A percentile compares a stretch with the other conserved stretches of the same genome.
Conservation (phyloP, 2,888 invertebrate genomes). For the Rhagonycha lutea region DNA sequence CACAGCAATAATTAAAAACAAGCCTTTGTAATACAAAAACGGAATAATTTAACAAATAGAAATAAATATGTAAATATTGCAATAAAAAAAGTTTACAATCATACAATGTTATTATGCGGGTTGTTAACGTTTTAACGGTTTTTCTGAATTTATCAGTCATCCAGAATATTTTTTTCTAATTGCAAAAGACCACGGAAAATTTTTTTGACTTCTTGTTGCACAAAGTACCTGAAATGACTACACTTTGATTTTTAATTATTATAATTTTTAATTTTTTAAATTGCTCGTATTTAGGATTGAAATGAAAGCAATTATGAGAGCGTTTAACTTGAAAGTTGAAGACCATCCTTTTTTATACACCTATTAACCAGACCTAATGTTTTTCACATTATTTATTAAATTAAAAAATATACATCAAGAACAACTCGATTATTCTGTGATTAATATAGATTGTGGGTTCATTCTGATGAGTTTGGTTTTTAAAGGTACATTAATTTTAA, state of each 20-base stretch:
- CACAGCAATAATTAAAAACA: too few species aligned
- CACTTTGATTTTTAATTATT: not conserved
- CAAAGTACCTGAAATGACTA: not conserved
- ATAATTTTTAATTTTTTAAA: not conserved
- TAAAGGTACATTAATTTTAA: constrained; percentile 56
- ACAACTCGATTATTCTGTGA: constrained; percentile 53
- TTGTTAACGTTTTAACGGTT: not conserved
- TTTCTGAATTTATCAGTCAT: not conserved
- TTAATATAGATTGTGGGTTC: constrained; percentile 53
- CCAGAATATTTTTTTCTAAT: not conserved
- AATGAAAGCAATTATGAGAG: not conserved
- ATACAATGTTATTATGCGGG: not conserved
- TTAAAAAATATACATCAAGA: constrained; percentile 55
- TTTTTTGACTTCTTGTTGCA: too few species aligned
- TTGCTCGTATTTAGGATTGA: not conserved
- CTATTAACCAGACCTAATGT: constrained; percentile 53
- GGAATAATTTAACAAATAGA: not conserved
- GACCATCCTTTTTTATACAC: constrained; percentile 51
- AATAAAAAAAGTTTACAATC: too few species aligned
- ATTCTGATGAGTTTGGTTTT: constrained; percentile 54
- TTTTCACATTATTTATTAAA: constrained; percentile 57
- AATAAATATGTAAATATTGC: not conserved
- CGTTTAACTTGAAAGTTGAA: constrained; percentile 28
- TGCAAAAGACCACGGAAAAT: too few species aligned
- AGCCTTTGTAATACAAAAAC: not conserved